A percentile compares a stretch with the other conserved stretches of the same genome.
Evolutionary conservation across 2,888 invertebrate genomes (phyloP).

Genomic region (Catocala nupta): DNA sequence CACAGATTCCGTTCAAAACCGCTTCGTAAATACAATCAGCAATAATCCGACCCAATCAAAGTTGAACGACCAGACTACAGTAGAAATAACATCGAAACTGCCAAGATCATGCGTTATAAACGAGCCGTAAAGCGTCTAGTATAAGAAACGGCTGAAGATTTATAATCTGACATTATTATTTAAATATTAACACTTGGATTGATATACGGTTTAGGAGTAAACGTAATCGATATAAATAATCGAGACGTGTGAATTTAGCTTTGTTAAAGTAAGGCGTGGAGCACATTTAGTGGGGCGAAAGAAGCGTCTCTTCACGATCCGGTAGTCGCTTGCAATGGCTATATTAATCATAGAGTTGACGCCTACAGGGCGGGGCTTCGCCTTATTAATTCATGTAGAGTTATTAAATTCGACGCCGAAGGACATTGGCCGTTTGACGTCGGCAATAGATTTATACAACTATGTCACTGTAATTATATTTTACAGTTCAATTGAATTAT

Average conservation of each 20-base stretch:
- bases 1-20: conserved; percentile 13
- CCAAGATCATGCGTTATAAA: conserved; percentile 56
- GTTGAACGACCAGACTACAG: conserved; percentile 55
- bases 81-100: conserved; percentile 52
- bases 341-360: conserved; percentile 83
- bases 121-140: conserved; percentile 58
- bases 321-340: conserved; percentile 76
- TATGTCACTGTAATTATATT: conserved; percentile 40
- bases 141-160: conserved; percentile 59
- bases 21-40: conserved; percentile 25
- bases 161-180: conserved; percentile 72
- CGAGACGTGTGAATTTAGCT: conserved; percentile 68
- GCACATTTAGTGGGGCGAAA: conserved; percentile 64
- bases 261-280: conserved; percentile 66
- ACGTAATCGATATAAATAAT: conserved; percentile 74
- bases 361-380: conserved; percentile 82
- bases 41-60: conserved; percentile 50
- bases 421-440: conserved; percentile 61
- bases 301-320: conserved; percentile 65
- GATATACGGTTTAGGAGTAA: conserved; percentile 62
- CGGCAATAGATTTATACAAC: conserved; percentile 41
- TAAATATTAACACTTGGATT: conserved; percentile 72
- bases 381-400: conserved; percentile 82
- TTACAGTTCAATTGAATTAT: neutral
- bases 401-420: conserved; percentile 77